Evolutionary conservation across 2,113 vertebrate species (phyloP).

Genomic region (Cyprichromis sp.): DNA sequence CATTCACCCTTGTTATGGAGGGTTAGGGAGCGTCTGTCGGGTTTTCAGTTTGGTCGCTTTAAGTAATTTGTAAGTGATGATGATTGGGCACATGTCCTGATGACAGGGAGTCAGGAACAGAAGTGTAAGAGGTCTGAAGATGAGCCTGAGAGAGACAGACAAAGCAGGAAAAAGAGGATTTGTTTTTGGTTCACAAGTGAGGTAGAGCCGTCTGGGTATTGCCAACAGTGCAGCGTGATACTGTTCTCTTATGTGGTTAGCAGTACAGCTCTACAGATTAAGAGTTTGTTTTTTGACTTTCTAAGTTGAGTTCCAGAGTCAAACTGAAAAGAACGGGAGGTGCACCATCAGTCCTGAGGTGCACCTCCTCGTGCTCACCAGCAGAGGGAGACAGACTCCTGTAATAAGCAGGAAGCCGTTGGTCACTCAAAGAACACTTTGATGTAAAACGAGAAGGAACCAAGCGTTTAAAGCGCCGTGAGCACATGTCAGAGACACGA

Average conservation of each 20-base stretch:
- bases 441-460: background rate
- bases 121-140: background rate
- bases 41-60: background rate
- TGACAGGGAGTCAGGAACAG: background rate
- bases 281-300: background rate
- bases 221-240: background rate
- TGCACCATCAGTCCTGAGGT: background rate
- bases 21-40: background rate
- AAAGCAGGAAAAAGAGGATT: background rate
- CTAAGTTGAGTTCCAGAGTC: background rate
- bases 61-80: background rate
- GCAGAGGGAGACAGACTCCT: background rate
- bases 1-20: background rate
- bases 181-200: background rate
- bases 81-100: background rate
- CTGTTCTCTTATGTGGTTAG: background rate
- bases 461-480: too few species aligned
- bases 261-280: background rate
- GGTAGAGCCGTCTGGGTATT: background rate
- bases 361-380: background rate
- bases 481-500: background rate
- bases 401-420: background rate
- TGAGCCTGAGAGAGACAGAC: background rate
- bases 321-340: background rate
- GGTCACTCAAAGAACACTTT: background rate